Evolutionary conservation across 2,113 vertebrate genomes (phyloP), one percentile per base, ranked within the genome.

Genomic region (Oryzias curvinotus): DNA sequence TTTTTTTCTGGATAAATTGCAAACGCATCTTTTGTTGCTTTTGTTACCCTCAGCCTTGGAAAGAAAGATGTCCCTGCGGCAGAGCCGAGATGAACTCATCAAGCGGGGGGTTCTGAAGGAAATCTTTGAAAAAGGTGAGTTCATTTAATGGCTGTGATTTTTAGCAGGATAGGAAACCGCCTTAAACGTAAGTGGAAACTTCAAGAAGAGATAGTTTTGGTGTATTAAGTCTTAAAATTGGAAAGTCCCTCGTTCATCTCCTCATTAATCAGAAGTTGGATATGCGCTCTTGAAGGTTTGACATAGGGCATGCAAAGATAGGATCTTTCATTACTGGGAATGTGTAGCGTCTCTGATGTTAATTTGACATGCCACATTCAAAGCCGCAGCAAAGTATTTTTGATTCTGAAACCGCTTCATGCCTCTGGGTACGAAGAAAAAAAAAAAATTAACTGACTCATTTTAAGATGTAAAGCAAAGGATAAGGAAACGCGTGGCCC

Each of bases 121-220:
- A 89, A 97, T 98, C 80, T 98, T 96, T 83, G 96, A 99, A 81
- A 98, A 96, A 96, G 97, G 97, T 98, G 89, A 94, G 94, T 60
- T 28, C 60, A 44, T 1, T 8, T 8, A 28, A 6, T 14, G 41
- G 16, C 5, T 28, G 21, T n/a, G 62, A 14, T 23, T 15, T 64
- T 58, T 65, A 19, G 53, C 28, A 19, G 41, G 52, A 28, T 23
- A 14, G 23, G 17, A 67, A 52, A 54, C 17, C 5, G 51, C 17
- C 18, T 36, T 5, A 3, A 46, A 43, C 58, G 41, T 15, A 59
- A 58, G 26, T 30, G 19, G 51, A 56, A 69, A 41, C 62, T 53
- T 18, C 7, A 47, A 47, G n/a, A 14, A n/a, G 2, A 47, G n/a
- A 25, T 25, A 56, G 30, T 8, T 28, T 21, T 18, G 25, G 52